phyloP scores from a whole-genome alignment of 2,797 vertebrate genomes.

The Botia almorhae region DNA sequence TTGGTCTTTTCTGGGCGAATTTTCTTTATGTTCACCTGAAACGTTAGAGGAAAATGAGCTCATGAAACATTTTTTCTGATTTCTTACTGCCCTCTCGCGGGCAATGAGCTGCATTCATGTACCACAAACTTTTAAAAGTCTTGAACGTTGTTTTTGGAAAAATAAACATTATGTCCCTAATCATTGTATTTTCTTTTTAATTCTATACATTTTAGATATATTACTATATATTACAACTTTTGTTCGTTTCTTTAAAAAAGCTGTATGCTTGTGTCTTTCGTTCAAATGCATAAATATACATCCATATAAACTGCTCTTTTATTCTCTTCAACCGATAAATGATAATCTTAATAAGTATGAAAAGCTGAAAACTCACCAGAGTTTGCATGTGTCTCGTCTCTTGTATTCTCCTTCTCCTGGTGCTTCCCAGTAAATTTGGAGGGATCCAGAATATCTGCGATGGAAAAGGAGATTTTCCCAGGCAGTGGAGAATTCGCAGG shows the following conservation, averaged over 20 bases:
- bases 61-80: background rate
- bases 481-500: constrained; percentile 45
- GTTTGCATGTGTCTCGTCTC: no score
- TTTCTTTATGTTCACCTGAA: constrained; percentile 31
- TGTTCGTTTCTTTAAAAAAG: no score
- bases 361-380: constrained; percentile 50
- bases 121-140: no score
- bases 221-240: no score
- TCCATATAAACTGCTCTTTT: no score
- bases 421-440: constrained; percentile 68
- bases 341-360: background rate
- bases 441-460: constrained; percentile 78
- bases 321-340: no score
- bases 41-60: background rate
- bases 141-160: background rate
- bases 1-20: background rate
- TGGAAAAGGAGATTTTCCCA: constrained; percentile 69
- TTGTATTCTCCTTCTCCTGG: constrained; percentile 10
- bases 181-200: no score
- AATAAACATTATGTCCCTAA: background rate
- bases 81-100: constrained; percentile 29
- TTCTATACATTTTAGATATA: no score
- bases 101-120: no score
- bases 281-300: no score
- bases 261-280: no score